Evolutionary conservation across 2,113 vertebrate genomes (phyloP).

Genomic region (Labrus mixtus): DNA sequence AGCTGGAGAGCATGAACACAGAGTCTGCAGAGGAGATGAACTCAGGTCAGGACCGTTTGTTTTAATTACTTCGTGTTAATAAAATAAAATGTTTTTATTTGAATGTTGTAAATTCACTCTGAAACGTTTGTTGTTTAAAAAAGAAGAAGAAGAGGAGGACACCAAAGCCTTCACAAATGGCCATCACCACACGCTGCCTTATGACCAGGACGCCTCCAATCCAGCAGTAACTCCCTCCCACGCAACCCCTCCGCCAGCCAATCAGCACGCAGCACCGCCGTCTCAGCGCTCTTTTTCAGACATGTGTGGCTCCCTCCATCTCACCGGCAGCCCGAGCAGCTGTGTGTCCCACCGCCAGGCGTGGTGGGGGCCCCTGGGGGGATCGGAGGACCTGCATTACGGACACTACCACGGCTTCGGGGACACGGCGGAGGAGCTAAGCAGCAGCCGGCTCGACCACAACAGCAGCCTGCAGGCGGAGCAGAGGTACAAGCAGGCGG

Average conservation of each 20-base stretch:
- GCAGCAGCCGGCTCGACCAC: conserved; percentile 83
- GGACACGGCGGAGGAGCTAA: conserved; percentile 95
- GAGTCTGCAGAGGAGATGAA: conserved; percentile 83
- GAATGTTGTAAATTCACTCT: too few relatives aligned
- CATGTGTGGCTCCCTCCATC: conserved; percentile 93
- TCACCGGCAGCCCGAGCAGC: conserved; percentile 87
- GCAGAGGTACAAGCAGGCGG: conserved; percentile 80
- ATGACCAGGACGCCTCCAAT: conserved; percentile 66
- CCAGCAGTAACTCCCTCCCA: conserved; percentile 37
- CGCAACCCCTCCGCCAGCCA: conserved; percentile 13
- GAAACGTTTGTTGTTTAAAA: conserved; percentile 33
- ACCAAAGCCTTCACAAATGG: conserved; percentile 77
- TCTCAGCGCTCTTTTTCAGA: conserved; percentile 60
- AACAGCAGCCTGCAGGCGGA: conserved; percentile 81
- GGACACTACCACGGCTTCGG: conserved; percentile 97
- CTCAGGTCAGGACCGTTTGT: conserved; percentile 88
- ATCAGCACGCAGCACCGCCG: neutral
- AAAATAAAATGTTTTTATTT: neutral
- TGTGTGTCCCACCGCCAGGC: conserved; percentile 83
- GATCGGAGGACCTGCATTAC: conserved; percentile 89
- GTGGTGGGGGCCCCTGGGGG: conserved; percentile 76
- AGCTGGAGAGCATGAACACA: conserved; percentile 88
- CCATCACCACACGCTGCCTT: conserved; percentile 64
- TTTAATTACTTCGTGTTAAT: neutral
- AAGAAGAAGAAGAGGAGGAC: conserved; percentile 61